A percentile compares a stretch with the other conserved stretches of the same genome.
These are phyloP conservation scores for Metridium senile DNA, from an alignment of 92 coral and sea anemone genomes.

Conservation along the genomic window DNA sequence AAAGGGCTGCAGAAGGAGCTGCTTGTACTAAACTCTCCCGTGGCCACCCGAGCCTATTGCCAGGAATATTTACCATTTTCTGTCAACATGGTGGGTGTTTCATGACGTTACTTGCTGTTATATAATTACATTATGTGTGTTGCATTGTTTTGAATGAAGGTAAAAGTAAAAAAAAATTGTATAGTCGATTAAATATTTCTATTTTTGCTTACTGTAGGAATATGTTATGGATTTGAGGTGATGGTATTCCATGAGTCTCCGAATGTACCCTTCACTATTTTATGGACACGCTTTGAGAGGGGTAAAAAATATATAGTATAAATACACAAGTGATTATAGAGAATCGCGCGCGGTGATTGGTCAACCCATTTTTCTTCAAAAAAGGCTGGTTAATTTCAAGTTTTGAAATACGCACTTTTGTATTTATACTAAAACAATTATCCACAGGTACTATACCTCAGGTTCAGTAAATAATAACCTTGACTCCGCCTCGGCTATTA, in stretches of 20 bases:
- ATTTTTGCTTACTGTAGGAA: no score
- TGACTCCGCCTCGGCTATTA: no score
- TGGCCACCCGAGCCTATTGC: conserved; percentile 13
- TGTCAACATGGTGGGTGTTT: conserved; percentile 9
- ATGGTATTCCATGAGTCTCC: conserved; percentile 34
- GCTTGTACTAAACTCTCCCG: conserved; percentile 12
- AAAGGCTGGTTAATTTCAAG: no score
- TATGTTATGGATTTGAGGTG: conserved; percentile 29
- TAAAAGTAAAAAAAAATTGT: background rate
- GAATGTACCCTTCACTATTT: conserved; percentile 27
- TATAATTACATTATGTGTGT: background rate
- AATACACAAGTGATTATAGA: no score
- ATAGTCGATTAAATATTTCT: background rate
- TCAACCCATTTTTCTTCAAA: no score
- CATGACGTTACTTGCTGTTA: background rate
- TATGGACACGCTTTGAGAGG: conserved; percentile 23
- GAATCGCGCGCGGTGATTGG: no score
- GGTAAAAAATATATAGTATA: no score
- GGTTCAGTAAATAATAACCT: no score
- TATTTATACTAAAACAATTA: no score
- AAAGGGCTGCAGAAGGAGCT: no score
- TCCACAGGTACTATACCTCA: no score
- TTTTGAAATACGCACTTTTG: no score
- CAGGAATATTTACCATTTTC: conserved; percentile 15
- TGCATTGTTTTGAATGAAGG: background rate